Base-by-base conservation (phyloP, 2,888 invertebrate species). In the Mythimna ferrago region DNA sequence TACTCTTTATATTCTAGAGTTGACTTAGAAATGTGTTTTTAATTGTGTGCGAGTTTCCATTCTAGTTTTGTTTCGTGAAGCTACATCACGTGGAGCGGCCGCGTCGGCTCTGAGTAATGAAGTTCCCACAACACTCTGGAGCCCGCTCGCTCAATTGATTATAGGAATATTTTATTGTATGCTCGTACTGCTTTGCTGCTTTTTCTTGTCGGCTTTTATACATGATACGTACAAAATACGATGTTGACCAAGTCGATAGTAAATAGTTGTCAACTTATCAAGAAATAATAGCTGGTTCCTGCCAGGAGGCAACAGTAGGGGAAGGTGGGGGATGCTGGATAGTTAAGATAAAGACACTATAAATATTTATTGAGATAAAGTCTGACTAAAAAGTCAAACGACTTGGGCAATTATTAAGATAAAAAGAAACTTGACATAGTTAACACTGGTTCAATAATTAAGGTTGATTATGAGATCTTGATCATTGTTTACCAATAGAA, bases 11-110 rank as follows among this genome's bases (percentile, higher is more conserved):
- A 58, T 48, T 62, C 6, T 60, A 48, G 16, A 68, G 62, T 41
- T 71, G 32, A 80, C 56, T 68, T 74, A 66, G 35, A 73, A 63
- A 74, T 68, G 68, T 60, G 61, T 65, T 71, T 65, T 62, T 66
- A 73, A 83, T 73, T 60, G 66, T 66, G 19, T 61, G 10, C 48
- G 21, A 51, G 14, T 26, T 53, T 35, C 11, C 51, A 35, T 10
- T 64, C 1, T 48, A 9, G 7, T 10, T n/a, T 32, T 41, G 16
- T 35, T 60, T 64, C 2, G 21, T 54, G 6, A 32, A 35, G 38
- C 14, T 19, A 21, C 48, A 66, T 51, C 19, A 41, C 21, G 16
- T 35, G 2, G 6, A 16, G 16, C 32, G 11, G 5, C 19, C 26
- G 35, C 38, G 41, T 11, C 11, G 32, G 9, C 11, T 38, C 11